Base-by-base conservation (phyloP, 1,140 invertebrate genomes). In the Papilio dardanus region DNA sequence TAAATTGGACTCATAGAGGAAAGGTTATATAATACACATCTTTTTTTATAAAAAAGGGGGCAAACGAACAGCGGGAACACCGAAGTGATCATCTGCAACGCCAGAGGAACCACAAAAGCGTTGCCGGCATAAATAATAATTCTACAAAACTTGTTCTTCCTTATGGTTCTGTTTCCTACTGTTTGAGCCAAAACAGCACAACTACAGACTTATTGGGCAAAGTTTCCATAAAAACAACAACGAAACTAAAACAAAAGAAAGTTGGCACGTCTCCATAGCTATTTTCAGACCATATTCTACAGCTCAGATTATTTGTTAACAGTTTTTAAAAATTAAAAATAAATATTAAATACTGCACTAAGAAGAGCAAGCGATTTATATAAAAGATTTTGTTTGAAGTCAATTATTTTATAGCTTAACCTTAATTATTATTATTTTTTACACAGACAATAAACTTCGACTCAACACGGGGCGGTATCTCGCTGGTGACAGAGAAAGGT, bases 1-100 rank as follows among this genome's bases (percentile, higher is more conserved):
- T 98, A 83, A 94, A 95, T 79, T 98, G 97, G 97, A 96, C 96
- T 66, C 97, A 97, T 86, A 96, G 97, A 91, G 95, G 95, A 76
- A 95, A 97, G 95, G 96, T 97, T 92, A 94, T 88, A 30, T 24
- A 8, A 5, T 71, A n/a, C n/a, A n/a, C 5, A 40, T 46, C 42
- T 21, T 24, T 40, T 37, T 37, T 1, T 37, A 37, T 8, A 37
- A 37, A 37, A 37, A n/a, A n/a, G n/a, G n/a, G n/a, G n/a, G n/a
- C n/a, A n/a, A n/a, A n/a, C n/a, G n/a, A n/a, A n/a, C n/a, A n/a
- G n/a, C n/a, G n/a, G n/a, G n/a, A n/a, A n/a, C n/a, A n/a, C n/a
- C n/a, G n/a, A n/a, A n/a, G n/a, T n/a, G n/a, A n/a, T n/a, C n/a
- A n/a, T n/a, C n/a, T n/a, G n/a, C n/a, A n/a, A n/a, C n/a, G n/a